phyloP scores from a whole-genome alignment of 2,113 vertebrate genomes.

The Cryptoleucopteryx plumbea region DNA sequence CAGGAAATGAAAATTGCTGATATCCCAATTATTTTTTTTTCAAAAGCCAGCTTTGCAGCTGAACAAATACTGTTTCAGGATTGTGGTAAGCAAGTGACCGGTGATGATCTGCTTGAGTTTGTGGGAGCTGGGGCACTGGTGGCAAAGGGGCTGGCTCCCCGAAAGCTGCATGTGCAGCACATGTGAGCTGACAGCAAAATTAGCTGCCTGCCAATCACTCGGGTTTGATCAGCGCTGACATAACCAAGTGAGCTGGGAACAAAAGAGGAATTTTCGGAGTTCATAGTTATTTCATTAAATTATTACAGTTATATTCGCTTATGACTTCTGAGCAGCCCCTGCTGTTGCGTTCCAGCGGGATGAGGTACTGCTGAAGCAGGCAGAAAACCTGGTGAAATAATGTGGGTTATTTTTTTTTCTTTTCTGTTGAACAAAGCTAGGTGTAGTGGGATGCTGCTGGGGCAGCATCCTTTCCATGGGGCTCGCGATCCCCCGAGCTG shows the following conservation, averaged over 20 bases:
- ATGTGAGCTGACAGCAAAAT: background rate
- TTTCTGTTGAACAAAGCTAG: background rate
- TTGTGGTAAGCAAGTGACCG: background rate
- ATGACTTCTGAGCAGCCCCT: background rate
- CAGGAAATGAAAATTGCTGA: background rate
- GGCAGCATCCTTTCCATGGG: background rate
- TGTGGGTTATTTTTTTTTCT: background rate
- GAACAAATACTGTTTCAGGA: background rate
- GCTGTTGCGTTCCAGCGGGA: background rate
- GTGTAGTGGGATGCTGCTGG: background rate
- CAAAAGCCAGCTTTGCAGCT: background rate
- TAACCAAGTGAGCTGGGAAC: background rate
- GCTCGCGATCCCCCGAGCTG: background rate
- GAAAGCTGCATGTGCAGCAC: background rate
- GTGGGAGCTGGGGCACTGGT: background rate
- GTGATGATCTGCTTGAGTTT: background rate
- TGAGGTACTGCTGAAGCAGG: background rate
- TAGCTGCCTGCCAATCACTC: background rate
- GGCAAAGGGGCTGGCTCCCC: accelerated
- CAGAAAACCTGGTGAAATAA: background rate
- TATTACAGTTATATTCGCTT: background rate
- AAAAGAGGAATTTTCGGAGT: background rate
- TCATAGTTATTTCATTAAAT: background rate
- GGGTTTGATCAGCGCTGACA: background rate
- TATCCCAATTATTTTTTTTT: background rate